Evolutionary conservation across 2,113 vertebrate genomes (phyloP), one percentile per base, ranked within the genome.

Genomic region (Ovis aries): DNA sequence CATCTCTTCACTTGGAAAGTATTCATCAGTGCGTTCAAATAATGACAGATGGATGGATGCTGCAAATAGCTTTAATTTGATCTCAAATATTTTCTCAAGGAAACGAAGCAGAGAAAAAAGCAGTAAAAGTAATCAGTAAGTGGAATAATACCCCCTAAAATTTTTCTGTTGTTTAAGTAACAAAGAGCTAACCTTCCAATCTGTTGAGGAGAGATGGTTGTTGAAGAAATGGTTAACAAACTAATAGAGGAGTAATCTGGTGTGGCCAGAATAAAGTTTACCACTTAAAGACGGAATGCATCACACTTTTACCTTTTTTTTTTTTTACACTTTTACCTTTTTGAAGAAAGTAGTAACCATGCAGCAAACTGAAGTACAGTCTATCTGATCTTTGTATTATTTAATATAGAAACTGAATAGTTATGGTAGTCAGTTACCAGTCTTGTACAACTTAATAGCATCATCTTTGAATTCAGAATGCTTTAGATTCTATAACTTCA

Each of bases 61-160:
- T 90, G 17, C 9, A 74, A 89, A 92, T 62, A 95, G 43, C 27
- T 92, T 92, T 92, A 78, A 97, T 84, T 95, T 97, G 53, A 95
- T 96, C 40, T 84, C 62, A 91, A 95, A 90, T 94, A 50, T 95
- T 97, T 97, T 94, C 80, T 84, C 81, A 80, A 91, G 90, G 67
- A 98, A 93, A 94, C 84, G 60, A 91, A 77, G 80, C 87, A 92
- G 33, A 87, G 31, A 55, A 88, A 98, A 84, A 95, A 52, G 78
- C 53, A 74, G 33, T 62, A 36, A 89, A 95, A 78, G 31, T 77
- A 59, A 95, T 80, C 78, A 89, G 45, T 81, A 71, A 97, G 16
- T 59, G 11, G 15, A 96, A 95, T 62, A 55, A 87, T 78, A 27
- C 40, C 82, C 23, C 40, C 59, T 86, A 36, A 78, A 93, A 84